phyloP scores from a whole-genome alignment of 2,797 vertebrate genomes.

The Acrossocheilus wenchowensis region DNA sequence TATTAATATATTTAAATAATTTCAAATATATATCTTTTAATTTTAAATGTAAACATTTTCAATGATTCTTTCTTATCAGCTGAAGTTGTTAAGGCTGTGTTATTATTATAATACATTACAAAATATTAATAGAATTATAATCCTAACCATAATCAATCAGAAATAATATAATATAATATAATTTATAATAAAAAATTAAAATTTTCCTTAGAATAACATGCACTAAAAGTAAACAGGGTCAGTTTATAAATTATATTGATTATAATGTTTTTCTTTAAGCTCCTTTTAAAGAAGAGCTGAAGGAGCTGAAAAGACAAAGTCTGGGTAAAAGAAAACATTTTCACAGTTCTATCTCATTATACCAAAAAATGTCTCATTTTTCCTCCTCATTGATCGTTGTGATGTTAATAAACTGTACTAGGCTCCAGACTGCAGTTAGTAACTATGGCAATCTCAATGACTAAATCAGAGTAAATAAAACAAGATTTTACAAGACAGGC shows the following conservation, averaged over 20 bases:
- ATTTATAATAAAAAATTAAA: not conserved
- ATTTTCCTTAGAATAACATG: not conserved
- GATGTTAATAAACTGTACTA: conserved; percentile 48
- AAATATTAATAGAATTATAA: not conserved
- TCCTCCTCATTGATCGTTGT: conserved; percentile 19
- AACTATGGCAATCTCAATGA: conserved; percentile 48
- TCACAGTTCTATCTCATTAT: conserved; percentile 16
- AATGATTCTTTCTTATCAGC: not conserved
- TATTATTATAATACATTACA: not conserved
- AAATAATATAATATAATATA: not conserved
- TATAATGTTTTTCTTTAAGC: not conserved
- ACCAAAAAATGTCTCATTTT: conserved; percentile 18
- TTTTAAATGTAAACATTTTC: not conserved
- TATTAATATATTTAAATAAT: not conserved
- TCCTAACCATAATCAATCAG: not conserved
- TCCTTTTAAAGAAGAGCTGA: not conserved
- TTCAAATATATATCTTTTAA: not conserved
- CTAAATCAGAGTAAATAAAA: conserved; percentile 58
- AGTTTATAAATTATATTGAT: not conserved
- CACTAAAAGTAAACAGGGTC: not conserved
- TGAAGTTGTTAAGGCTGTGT: not conserved
- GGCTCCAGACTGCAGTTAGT: conserved; percentile 38
- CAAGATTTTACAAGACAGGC: conserved; percentile 55
- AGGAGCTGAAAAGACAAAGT: not conserved
- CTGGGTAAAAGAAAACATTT: not conserved